phyloP scores from a whole-genome alignment of 2,888 invertebrate genomes.

The Macrosiphum euphorbiae region DNA sequence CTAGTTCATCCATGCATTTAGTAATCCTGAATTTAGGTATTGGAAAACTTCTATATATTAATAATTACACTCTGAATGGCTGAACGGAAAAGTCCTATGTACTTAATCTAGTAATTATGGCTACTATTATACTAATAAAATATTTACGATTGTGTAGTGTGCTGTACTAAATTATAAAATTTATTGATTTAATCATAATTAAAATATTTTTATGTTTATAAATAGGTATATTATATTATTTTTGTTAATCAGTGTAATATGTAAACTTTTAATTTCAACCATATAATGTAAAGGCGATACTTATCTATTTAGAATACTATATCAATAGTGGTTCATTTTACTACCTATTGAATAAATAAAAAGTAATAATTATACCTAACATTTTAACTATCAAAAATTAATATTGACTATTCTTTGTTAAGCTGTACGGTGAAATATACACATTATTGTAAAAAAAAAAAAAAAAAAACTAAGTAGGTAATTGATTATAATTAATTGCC shows the following conservation, averaged over 20 bases:
- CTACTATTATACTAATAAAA: background rate
- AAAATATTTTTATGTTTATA: background rate
- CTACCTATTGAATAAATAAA: background rate
- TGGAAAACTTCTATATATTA: background rate
- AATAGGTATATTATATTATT: background rate
- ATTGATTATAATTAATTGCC: background rate
- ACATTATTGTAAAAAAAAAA: background rate
- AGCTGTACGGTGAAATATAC: background rate
- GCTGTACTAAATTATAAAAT: background rate
- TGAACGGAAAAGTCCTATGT: background rate
- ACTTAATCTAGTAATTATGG: background rate
- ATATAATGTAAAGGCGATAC: background rate
- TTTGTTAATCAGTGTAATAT: background rate
- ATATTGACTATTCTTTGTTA: background rate
- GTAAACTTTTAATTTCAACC: background rate
- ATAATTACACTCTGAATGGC: background rate
- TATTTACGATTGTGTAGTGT: background rate
- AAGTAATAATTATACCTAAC: background rate
- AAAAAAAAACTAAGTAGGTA: background rate
- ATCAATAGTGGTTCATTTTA: background rate
- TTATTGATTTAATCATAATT: background rate
- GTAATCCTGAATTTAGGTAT: background rate
- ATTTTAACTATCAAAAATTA: background rate
- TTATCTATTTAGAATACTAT: background rate
- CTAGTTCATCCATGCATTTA: background rate